Evolutionary conservation across 64 coral and sea anemone species (phyloP).

Genomic region (Acropora yongei): DNA sequence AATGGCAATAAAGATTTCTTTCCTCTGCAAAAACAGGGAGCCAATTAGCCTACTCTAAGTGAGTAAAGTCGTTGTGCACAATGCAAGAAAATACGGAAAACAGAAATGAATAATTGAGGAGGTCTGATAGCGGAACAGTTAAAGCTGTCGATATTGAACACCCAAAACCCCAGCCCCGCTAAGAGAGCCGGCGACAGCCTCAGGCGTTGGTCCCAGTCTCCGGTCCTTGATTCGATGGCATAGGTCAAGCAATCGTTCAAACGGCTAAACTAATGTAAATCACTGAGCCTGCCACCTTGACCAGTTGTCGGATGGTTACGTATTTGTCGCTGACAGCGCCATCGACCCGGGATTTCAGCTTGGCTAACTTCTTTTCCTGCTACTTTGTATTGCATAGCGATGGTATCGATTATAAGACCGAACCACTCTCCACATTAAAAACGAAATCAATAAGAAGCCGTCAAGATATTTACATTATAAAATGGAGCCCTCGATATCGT

Average conservation of each 20-base stretch:
- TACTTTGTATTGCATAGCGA: not conserved
- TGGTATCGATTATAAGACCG: not conserved
- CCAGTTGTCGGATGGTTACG: conserved; percentile 6
- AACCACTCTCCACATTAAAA: too few species aligned
- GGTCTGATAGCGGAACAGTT: conserved; percentile 2
- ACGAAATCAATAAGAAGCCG: too few species aligned
- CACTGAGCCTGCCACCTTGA: not conserved
- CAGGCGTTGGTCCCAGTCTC: not conserved
- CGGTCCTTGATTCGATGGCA: not conserved
- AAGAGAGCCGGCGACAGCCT: not conserved
- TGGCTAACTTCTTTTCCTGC: not conserved
- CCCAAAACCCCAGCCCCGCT: not conserved
- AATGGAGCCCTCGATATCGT: too few species aligned
- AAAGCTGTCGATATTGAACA: conserved; percentile 10
- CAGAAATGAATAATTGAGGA: not conserved
- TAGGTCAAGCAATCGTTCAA: not conserved
- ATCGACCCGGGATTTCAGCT: too few species aligned
- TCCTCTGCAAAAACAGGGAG: too few species aligned
- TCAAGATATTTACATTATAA: too few species aligned
- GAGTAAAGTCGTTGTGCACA: too few species aligned
- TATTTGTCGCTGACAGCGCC: not conserved
- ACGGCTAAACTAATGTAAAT: not conserved
- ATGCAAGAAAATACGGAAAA: too few species aligned
- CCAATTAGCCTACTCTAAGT: not conserved
- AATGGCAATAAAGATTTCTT: not conserved